These are phyloP conservation scores for Piaya cayana DNA, from an alignment of 2,113 vertebrate genomes.

Conservation along the genomic window DNA sequence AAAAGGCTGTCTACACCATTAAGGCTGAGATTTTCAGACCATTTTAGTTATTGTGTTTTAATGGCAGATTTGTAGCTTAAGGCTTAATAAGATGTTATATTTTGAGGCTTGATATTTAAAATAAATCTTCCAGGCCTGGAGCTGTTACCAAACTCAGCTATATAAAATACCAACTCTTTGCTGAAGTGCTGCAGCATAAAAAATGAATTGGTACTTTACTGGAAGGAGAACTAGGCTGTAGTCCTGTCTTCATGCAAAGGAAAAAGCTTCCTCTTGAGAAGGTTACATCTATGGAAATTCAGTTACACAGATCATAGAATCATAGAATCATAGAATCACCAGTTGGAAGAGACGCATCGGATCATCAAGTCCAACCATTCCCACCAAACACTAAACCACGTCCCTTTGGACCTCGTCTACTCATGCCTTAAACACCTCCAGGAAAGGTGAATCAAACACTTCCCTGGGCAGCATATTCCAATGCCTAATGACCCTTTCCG, in stretches of 20 bases:
- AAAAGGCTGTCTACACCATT: neutral
- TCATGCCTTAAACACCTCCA: no score
- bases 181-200: neutral
- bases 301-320: no score
- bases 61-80: neutral
- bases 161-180: neutral
- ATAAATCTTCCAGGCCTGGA: neutral
- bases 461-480: no score
- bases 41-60: neutral
- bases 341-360: no score
- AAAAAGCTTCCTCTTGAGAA: neutral
- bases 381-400: no score
- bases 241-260: neutral
- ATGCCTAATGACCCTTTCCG: no score
- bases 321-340: no score
- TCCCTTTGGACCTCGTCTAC: no score
- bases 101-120: neutral
- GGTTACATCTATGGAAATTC: neutral
- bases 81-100: constrained; percentile 11
- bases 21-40: neutral
- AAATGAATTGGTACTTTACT: neutral
- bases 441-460: no score
- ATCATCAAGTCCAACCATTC: no score
- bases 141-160: neutral
- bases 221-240: neutral